phyloP scores from a whole-genome alignment of 2,113 vertebrate species.

The Brevimyrus niger region DNA sequence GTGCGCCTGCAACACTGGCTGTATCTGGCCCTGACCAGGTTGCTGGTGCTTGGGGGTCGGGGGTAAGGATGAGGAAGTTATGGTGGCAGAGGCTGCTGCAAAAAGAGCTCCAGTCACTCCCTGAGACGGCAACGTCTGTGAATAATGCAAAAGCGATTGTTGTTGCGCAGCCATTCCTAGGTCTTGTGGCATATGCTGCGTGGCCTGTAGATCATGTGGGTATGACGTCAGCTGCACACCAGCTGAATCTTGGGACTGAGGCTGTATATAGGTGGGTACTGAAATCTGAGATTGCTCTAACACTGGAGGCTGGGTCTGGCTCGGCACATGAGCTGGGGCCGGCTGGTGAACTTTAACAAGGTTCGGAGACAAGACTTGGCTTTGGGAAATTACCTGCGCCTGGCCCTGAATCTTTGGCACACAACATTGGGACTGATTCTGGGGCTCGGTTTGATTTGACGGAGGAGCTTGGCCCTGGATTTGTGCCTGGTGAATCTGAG shows the following conservation, averaged over 20 bases:
- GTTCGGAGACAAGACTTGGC: background rate
- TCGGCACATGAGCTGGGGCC: slow-evolving; percentile 33
- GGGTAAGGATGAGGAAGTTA: slow-evolving; percentile 31
- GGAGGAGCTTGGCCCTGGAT: slow-evolving; percentile 37
- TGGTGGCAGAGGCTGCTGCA: slow-evolving; percentile 27
- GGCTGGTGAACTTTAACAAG: slow-evolving; percentile 8
- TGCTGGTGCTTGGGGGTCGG: slow-evolving; percentile 38
- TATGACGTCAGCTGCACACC: slow-evolving; percentile 21
- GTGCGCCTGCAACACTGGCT: slow-evolving; percentile 41
- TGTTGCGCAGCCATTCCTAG: slow-evolving; percentile 42
- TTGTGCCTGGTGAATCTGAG: slow-evolving; percentile 31
- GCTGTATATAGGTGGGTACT: slow-evolving; percentile 37
- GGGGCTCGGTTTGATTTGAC: background rate
- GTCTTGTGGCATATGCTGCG: slow-evolving; percentile 46
- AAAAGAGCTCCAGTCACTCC: slow-evolving; percentile 30
- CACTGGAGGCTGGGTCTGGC: slow-evolving; percentile 39
- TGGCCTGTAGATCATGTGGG: background rate
- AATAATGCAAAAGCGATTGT: slow-evolving; percentile 44
- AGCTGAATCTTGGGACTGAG: slow-evolving; percentile 30
- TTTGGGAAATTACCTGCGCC: background rate
- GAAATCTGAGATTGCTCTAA: slow-evolving; percentile 36
- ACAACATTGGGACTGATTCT: background rate
- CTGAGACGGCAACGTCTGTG: slow-evolving; percentile 45
- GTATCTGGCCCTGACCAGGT: slow-evolving; percentile 33
- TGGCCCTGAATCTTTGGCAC: background rate